phyloP scores from a whole-genome alignment of 2,113 vertebrate genomes.

The Varanus komodoensis region DNA sequence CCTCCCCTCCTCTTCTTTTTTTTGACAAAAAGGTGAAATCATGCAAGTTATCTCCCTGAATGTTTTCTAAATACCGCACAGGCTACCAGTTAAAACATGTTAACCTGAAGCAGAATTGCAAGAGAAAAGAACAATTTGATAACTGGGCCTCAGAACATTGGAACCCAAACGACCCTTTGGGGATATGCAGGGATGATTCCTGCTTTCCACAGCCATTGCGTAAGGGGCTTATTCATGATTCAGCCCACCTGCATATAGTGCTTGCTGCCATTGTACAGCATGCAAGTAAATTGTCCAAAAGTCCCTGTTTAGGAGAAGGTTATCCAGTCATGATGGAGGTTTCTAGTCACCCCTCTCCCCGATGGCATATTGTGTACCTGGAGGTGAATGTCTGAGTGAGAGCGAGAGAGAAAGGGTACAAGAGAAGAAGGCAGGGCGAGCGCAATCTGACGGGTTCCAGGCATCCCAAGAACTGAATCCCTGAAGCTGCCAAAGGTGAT shows the following conservation, averaged over 20 bases:
- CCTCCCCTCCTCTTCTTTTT: background rate
- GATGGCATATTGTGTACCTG: background rate
- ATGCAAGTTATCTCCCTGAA: constrained; percentile 1
- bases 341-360: background rate
- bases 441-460: no score
- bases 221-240: background rate
- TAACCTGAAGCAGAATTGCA: constrained; percentile 35
- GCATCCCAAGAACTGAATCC: no score
- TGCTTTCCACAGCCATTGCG: background rate
- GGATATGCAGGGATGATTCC: background rate
- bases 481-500: no score
- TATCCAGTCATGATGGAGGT: no score
- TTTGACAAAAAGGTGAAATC: constrained; percentile 46
- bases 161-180: background rate
- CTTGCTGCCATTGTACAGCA: background rate
- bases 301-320: background rate
- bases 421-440: no score
- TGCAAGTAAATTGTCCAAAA: background rate
- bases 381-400: background rate
- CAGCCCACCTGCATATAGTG: background rate
- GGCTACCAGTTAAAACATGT: constrained; percentile 11
- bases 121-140: constrained; percentile 15
- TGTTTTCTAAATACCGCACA: constrained; percentile 20
- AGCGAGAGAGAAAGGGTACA: background rate
- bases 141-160: background rate